phyloP scores from a whole-genome alignment of 1,140 invertebrate genomes.

The Hycleus phaleratus region DNA sequence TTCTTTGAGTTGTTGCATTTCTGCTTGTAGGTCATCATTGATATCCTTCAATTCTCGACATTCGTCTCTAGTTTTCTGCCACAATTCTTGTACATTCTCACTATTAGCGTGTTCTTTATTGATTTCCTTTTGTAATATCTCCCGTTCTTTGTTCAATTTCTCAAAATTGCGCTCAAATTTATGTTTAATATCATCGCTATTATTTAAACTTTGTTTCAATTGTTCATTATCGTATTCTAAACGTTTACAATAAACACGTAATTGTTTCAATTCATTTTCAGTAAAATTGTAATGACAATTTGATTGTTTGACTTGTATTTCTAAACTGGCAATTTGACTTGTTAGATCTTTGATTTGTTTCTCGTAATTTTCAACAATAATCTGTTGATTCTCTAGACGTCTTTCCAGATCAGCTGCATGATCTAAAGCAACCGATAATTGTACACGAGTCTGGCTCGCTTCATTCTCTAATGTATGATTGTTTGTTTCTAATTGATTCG shows the following conservation, averaged over 20 bases:
- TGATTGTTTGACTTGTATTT: constrained; percentile 44
- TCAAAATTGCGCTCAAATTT: constrained; percentile 17
- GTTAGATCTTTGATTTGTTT: constrained; percentile 48
- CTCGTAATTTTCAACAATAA: constrained; percentile 47
- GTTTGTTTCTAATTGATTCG: constrained; percentile 60
- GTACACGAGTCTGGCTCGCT: constrained; percentile 52
- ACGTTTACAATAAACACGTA: constrained; percentile 47
- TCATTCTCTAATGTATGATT: constrained; percentile 65
- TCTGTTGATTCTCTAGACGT: constrained; percentile 45
- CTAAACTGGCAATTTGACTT: constrained; percentile 45
- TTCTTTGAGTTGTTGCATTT: constrained; percentile 42
- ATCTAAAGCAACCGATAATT: constrained; percentile 46
- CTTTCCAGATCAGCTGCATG: constrained; percentile 47
- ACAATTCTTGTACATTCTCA: constrained; percentile 44
- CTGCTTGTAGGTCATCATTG: constrained; percentile 47
- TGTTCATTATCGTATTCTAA: constrained; percentile 48
- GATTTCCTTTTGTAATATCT: constrained; percentile 42
- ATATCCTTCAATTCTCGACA: constrained; percentile 43
- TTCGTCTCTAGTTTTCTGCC: constrained; percentile 46
- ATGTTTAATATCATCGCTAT: constrained; percentile 33
- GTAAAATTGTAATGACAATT: constrained; percentile 36
- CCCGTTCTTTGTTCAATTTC: constrained; percentile 42
- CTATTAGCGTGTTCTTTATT: constrained; percentile 42
- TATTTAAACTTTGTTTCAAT: constrained; percentile 39
- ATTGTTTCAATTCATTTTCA: constrained; percentile 43